A percentile compares a stretch with the other conserved stretches of the same genome.
phyloP scores from a whole-genome alignment of 2,888 invertebrate species.

The Miltochrista miniata region DNA sequence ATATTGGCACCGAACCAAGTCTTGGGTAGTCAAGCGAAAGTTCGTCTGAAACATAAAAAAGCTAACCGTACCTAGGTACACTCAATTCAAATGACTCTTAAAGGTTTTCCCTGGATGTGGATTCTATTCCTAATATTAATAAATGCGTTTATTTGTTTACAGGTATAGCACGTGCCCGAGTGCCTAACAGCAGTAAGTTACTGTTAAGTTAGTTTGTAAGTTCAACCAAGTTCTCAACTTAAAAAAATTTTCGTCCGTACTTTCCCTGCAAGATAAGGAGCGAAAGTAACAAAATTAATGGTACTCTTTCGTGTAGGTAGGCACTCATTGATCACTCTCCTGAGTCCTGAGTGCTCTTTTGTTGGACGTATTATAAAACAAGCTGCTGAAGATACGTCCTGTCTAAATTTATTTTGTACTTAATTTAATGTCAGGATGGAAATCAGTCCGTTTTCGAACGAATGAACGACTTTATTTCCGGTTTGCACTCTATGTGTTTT shows the following conservation, averaged over 20 bases:
- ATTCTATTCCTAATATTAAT: neutral
- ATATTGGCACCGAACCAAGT: too few relatives aligned
- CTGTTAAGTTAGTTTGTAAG: constrained; percentile 1
- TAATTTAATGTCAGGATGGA: neutral
- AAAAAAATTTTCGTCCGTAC: neutral
- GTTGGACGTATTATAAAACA: neutral
- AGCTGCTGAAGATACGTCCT: neutral
- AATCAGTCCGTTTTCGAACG: too few relatives aligned
- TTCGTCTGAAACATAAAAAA: too few relatives aligned
- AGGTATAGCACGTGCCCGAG: constrained; percentile 1
- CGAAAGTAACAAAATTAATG: neutral
- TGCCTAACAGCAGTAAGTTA: neutral
- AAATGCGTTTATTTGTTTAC: neutral
- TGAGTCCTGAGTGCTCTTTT: constrained; percentile 2
- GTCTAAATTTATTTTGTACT: neutral
- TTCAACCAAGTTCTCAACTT: neutral
- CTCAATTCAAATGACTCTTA: too few relatives aligned
- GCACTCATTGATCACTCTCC: neutral
- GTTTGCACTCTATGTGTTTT: too few relatives aligned
- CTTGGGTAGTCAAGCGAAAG: too few relatives aligned
- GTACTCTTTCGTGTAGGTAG: neutral
- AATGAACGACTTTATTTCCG: too few relatives aligned
- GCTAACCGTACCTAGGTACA: too few relatives aligned
- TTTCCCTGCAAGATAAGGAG: neutral
- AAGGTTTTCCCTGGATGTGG: too few relatives aligned